Percentiles rank a stretch among this genome's conserved stretches.
phyloP scores from a whole-genome alignment of 2,888 invertebrate species.

The Eulithis testata region DNA sequence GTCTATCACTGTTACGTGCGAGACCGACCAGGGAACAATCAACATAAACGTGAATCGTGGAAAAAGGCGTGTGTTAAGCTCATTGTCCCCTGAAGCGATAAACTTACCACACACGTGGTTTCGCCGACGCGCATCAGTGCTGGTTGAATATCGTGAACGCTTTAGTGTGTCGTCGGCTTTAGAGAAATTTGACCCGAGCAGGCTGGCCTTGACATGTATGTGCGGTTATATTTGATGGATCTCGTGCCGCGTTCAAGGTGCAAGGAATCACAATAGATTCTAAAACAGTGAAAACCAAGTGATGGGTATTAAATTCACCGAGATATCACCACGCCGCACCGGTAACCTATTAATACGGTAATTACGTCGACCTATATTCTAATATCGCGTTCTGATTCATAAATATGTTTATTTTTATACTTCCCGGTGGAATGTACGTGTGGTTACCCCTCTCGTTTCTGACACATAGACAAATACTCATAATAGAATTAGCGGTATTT shows the following conservation, averaged over 20 bases:
- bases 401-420: slow-evolving; percentile 34
- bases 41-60: neutral
- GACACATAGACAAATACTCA: slow-evolving; percentile 21
- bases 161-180: slow-evolving; percentile 30
- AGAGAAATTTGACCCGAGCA: slow-evolving; percentile 46
- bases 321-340: slow-evolving; percentile 22
- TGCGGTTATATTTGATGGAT: slow-evolving; percentile 61
- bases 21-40: slow-evolving; percentile 41
- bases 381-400: slow-evolving; percentile 33
- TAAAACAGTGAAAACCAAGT: slow-evolving; percentile 23
- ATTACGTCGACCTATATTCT: slow-evolving; percentile 38
- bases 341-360: slow-evolving; percentile 23
- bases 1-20: slow-evolving; percentile 57
- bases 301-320: slow-evolving; percentile 12
- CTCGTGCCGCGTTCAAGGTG: slow-evolving; percentile 54
- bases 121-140: neutral
- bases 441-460: slow-evolving; percentile 18
- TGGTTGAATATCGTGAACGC: neutral
- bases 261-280: slow-evolving; percentile 44
- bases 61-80: neutral
- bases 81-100: slow-evolving; percentile 4
- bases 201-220: slow-evolving; percentile 64
- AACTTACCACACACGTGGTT: slow-evolving; percentile 1
- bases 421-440: slow-evolving; percentile 37
- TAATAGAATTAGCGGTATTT: slow-evolving; percentile 17